Conservation (phyloP, 2,113 vertebrate species). For the Rhombomys opimus region DNA sequence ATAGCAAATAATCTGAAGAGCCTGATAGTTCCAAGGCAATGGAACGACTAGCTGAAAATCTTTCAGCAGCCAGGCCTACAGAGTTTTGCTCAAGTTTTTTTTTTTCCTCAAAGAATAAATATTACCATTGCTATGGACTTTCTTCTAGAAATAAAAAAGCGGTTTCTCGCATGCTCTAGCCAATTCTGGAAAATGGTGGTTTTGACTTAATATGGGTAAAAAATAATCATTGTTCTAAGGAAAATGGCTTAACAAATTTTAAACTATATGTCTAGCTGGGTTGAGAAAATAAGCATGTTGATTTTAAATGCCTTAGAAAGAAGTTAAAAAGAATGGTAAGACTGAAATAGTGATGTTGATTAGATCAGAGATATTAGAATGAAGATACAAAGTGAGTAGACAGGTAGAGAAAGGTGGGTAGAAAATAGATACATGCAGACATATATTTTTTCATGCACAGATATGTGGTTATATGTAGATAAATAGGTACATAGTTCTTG, state of each 20-base stretch:
- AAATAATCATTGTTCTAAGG: neutral
- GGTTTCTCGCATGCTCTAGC: neutral
- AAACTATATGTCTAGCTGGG: neutral
- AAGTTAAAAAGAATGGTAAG: neutral
- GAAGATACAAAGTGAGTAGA: neutral
- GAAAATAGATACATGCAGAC: neutral
- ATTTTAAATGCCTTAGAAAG: neutral
- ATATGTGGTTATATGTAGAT: neutral
- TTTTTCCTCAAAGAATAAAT: slow-evolving; percentile 23
- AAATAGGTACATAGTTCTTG: neutral
- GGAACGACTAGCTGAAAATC: neutral
- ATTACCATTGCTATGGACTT: neutral
- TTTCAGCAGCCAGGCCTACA: neutral
- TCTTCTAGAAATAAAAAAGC: neutral
- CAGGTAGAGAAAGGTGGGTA: no score
- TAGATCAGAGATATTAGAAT: neutral
- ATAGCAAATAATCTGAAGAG: no score
- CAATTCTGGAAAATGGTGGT: neutral
- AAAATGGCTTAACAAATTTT: neutral
- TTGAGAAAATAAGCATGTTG: neutral
- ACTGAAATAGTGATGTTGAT: neutral
- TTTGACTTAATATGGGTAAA: neutral
- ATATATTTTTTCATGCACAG: neutral
- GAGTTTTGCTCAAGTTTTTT: neutral
- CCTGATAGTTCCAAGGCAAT: no score